These are phyloP conservation scores for mouse (Mus musculus) DNA, from an alignment of 2,113 vertebrate species.

Conservation along the genomic window GRCm39 chr8:46035501-46036000, in stretches of 20 bases:
- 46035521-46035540: not conserved
- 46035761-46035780: not conserved
- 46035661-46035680: not conserved
- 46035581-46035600: not conserved
- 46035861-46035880: not conserved
- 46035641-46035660: not conserved
- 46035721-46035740: not conserved
- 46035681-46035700: not conserved
- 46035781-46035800: not conserved
- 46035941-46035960: rapidly evolving
- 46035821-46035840: not conserved
- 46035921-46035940: not conserved
- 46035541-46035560: not conserved
- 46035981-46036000: not conserved
- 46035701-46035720: not conserved
- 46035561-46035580: not conserved
- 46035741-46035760: not conserved
- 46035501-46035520: not conserved
- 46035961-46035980: not conserved
- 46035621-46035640: not conserved
- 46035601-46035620: not conserved
- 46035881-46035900: not conserved
- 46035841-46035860: slow-evolving; percentile 23
- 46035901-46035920: not conserved
- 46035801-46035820: not conserved